Base-by-base conservation (phyloP, 1,140 invertebrate species). In the Drosophila sp. region DNA sequence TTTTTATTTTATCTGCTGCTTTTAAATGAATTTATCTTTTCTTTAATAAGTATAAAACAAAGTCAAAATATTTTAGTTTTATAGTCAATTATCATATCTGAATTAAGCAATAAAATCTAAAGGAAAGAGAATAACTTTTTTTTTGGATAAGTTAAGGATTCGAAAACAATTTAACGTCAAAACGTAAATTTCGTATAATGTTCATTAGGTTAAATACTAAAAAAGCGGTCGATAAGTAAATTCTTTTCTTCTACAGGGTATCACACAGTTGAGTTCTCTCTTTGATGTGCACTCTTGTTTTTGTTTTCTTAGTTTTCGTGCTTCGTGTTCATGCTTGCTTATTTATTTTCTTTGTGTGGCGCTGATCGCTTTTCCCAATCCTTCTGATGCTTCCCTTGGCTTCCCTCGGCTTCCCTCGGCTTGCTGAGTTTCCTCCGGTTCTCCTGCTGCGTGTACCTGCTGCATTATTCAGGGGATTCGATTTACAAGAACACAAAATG, bases 381-480 rank as follows among this genome's bases (percentile, higher is more conserved):
- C 21, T 16, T 14, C 13, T 16, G 18, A 32, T 27, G 18, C 40
- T 18, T 36, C 38, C 21, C 21, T 21, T 4, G 4, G 21, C 21
- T 21, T 32, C 36, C 36, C 5, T 13, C 40, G 18, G 41, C 41
- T 63, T 1, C 32, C 14, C 50, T 4, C 58, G 50, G 21, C 56
- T 41, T 53, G n/a, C n/a, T n/a, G n/a, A 21, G 4, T 21, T 21
- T 4, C 41, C 9, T 27, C 32, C 41, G 7, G 34, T 53, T 59
- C 36, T 21, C 27, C 45, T 41, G 51, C 54, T 78, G 58, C 58
- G 46, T 54, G 59, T 78, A 87, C 78, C 82, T 87, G 83, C 82
- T 87, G 82, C 82, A 87, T 87, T 87, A 87, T 87, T 87, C 83
- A 87, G 79, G 34, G 75, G 76, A 80, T 69, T 86, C 74, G 78